These are phyloP conservation scores for Brachionus rotundiformis DNA, from an alignment of 1,140 invertebrate species.

Conservation along the genomic window DNA sequence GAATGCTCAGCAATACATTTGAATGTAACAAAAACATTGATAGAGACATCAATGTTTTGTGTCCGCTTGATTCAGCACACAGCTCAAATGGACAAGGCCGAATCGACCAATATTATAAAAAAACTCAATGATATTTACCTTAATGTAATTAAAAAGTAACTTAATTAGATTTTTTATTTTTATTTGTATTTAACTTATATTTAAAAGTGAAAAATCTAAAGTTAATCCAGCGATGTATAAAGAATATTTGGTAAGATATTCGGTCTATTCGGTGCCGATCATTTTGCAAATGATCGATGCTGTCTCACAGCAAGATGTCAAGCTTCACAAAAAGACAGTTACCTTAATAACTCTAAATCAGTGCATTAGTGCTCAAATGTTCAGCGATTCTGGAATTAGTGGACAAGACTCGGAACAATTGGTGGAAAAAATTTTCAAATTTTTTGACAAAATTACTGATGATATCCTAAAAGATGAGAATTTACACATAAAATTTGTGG, in stretches of 20 bases:
- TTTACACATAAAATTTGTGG: slow-evolving; percentile 46
- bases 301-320: not conserved
- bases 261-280: not conserved
- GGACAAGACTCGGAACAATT: not conserved
- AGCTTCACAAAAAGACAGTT: slow-evolving; percentile 50
- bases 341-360: slow-evolving; percentile 23
- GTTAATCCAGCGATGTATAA: slow-evolving; percentile 50
- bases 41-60: slow-evolving; percentile 49
- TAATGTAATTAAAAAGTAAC: slow-evolving; percentile 31
- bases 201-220: slow-evolving; percentile 50
- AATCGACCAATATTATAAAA: slow-evolving; percentile 29
- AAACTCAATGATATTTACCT: slow-evolving; percentile 42
- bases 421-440: slow-evolving; percentile 37
- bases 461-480: slow-evolving; percentile 38
- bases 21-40: slow-evolving; percentile 45
- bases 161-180: too few relatives aligned
- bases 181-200: not conserved
- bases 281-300: slow-evolving; percentile 23
- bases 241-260: slow-evolving; percentile 26
- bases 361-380: slow-evolving; percentile 36
- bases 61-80: slow-evolving; percentile 37
- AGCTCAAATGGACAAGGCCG: not conserved
- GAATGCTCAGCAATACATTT: slow-evolving; percentile 48
- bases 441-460: slow-evolving; percentile 18
- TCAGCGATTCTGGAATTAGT: not conserved